These are phyloP conservation scores for Acrocephalus kingi DNA, from an alignment of 2,113 vertebrate species.

Conservation along the genomic window DNA sequence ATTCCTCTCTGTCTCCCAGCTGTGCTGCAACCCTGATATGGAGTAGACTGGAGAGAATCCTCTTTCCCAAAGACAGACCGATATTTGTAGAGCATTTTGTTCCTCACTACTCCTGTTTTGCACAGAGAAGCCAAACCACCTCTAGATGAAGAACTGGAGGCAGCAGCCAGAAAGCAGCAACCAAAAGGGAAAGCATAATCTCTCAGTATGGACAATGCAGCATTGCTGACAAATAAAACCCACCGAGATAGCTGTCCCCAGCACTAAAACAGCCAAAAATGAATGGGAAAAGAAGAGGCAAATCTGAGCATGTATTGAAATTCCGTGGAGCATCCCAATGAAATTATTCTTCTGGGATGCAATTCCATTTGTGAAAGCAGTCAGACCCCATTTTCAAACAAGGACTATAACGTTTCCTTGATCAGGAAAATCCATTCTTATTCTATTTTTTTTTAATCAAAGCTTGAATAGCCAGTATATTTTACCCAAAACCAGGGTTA, in stretches of 20 bases:
- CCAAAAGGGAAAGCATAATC: background rate
- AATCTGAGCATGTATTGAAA: background rate
- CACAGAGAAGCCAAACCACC: background rate
- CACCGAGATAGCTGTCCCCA: background rate
- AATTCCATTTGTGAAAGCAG: background rate
- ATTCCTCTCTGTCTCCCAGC: background rate
- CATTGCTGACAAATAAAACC: background rate
- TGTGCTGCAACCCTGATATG: background rate
- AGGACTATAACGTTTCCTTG: background rate
- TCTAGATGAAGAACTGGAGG: background rate
- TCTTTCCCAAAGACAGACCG: background rate
- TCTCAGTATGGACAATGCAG: background rate
- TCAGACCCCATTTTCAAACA: background rate
- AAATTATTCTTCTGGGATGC: background rate
- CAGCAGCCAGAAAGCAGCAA: background rate
- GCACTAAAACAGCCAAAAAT: background rate
- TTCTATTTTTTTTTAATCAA: background rate
- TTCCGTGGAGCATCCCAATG: background rate
- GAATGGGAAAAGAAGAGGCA: background rate
- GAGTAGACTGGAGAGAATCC: background rate
- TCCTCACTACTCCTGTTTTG: background rate
- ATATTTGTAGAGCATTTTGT: background rate
- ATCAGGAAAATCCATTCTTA: background rate
- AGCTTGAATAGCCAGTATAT: background rate
- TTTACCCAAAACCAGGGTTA: background rate